Base-by-base conservation (phyloP, 2,888 invertebrate species). In the Conchocele bisecta region DNA sequence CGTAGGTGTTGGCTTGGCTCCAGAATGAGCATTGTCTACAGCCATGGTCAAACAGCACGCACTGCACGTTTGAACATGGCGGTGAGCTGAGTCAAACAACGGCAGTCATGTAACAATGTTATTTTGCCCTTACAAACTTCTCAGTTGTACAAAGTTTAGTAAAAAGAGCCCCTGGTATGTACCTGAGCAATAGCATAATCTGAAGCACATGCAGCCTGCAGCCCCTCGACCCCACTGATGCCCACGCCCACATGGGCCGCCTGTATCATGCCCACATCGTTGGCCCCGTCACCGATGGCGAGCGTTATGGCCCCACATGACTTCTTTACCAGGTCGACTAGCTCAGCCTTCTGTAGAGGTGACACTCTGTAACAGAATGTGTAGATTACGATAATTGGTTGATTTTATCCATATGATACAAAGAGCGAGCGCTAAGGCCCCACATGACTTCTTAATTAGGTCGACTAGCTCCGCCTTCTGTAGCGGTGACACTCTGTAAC, bases 201-300 rank as follows among this genome's bases (percentile, higher is more conserved):
- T 29, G 98, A 98, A 37, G 99, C 98, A 91, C 98, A 98, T 4
- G 98, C 98, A 5, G 99, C 99, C 93, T 99, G 99, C 85, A 99
- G 93, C n/a, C 99, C 99, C 92, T 99, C 99, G 13, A 96, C 96
- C 42, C 99, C 99, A 42, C 98, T 98, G 89, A 99, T 99, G 7
- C 95, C 99, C 69, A 99, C 96, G 59, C 99, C 99, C 35, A 99
- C 98, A 91, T 98, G 95, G 1, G 99, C 99, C 88, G 98, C 97
- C 88, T 91, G 91, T 31, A 92, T 92, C 92, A 92, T 92, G 9
- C 92, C 92, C 1, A 92, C 92, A 82, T 92, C 92, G 75, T 92
- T 91, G 54, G 92, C 92, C 17, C 91, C 91, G 76, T 91, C 91
- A 15, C 91, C 91, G 35, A 91, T 91, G 37, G 91, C 91, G 41